Evolutionary conservation across 2,797 vertebrate species (phyloP).

Genomic region (Anguilla obscura): DNA sequence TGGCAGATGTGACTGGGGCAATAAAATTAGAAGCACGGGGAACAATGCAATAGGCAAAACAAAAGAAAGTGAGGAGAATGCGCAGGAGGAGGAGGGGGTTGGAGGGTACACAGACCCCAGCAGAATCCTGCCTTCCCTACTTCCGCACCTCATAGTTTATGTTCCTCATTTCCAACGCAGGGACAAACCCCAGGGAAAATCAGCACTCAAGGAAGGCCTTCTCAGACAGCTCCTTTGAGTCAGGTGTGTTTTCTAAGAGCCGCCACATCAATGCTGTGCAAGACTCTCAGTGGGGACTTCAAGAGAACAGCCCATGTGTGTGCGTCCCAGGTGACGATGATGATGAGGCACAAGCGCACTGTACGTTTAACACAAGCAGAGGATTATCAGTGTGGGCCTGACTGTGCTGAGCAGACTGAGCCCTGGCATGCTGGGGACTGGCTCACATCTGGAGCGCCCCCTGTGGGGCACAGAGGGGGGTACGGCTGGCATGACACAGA

Average conservation of each 20-base stretch:
- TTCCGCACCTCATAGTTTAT: background rate
- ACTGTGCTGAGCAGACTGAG: conserved; percentile 22
- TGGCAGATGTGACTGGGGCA: conserved; percentile 65
- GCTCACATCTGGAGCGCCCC: conserved; percentile 49
- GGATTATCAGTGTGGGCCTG: conserved; percentile 8
- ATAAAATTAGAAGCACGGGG: background rate
- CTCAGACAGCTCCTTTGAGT: conserved; percentile 3
- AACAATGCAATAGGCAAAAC: conserved; percentile 31
- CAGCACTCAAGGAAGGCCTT: conserved; percentile 11
- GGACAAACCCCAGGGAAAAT: background rate
- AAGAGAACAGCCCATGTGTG: conserved; percentile 4
- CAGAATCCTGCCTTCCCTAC: conserved; percentile 55
- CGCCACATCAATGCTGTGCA: background rate
- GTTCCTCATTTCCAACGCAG: background rate
- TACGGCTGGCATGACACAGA: background rate
- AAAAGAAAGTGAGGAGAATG: background rate
- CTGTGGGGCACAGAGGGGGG: conserved; percentile 26
- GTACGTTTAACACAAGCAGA: background rate
- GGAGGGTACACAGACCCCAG: conserved; percentile 32
- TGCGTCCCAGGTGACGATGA: conserved; percentile 12
- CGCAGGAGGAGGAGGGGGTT: background rate
- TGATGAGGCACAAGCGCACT: background rate
- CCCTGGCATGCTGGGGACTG: conserved; percentile 4
- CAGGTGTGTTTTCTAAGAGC: background rate
- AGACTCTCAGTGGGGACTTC: background rate